phyloP scores from a whole-genome alignment of 1,140 invertebrate species.

The Anoplophora glabripennis region DNA sequence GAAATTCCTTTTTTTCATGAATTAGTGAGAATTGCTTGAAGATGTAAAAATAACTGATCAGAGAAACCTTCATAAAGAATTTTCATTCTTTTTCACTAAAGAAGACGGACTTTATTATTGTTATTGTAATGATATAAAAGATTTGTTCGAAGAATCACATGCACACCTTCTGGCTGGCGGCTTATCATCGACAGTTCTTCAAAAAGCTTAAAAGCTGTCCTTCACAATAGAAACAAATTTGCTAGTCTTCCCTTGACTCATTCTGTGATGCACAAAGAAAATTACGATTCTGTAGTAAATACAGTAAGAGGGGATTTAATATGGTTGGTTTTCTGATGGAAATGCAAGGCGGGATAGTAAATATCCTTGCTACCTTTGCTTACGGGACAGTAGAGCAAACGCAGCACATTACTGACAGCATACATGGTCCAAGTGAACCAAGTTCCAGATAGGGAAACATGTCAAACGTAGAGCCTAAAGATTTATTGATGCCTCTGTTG shows the following conservation, averaged over 20 bases:
- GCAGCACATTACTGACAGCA: constrained; percentile 3
- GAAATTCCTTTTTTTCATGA: too few species aligned
- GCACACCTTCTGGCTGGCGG: constrained; percentile 30
- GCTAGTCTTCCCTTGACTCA: constrained; percentile 35
- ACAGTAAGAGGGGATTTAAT: too few species aligned
- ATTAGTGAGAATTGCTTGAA: too few species aligned
- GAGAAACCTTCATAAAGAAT: background rate
- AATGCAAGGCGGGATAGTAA: too few species aligned
- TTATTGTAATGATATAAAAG: constrained; percentile 20
- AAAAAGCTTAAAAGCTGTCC: constrained; percentile 42
- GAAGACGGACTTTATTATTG: constrained; percentile 18
- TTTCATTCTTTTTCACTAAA: constrained; percentile 15
- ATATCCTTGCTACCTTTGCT: background rate
- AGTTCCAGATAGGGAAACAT: background rate
- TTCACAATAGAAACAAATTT: constrained; percentile 46
- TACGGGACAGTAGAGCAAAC: constrained; percentile 6
- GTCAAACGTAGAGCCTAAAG: background rate
- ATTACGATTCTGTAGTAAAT: too few species aligned
- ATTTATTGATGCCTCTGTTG: background rate
- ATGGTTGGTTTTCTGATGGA: too few species aligned
- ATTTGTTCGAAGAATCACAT: constrained; percentile 32
- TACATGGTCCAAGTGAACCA: background rate
- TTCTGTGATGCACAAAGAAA: background rate
- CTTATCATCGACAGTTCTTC: constrained; percentile 42
- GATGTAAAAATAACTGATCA: too few species aligned